Evolutionary conservation across 2,113 vertebrate genomes (phyloP).

Genomic region (Brachypteracias leptosomus): DNA sequence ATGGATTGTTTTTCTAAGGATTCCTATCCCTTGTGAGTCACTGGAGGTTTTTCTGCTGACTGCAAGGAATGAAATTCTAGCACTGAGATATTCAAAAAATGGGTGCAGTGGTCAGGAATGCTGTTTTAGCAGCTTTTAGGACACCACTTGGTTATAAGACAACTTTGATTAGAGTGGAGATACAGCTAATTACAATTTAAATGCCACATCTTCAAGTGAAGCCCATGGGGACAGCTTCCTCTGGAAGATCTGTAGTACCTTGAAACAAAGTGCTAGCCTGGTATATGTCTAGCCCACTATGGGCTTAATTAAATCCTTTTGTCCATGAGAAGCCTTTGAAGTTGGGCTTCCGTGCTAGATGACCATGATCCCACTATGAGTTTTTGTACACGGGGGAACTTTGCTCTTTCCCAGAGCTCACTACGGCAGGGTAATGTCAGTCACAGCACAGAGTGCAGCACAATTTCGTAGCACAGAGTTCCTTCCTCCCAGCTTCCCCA

Average conservation of each 20-base stretch:
- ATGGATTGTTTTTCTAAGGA: background rate
- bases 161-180: background rate
- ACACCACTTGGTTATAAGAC: background rate
- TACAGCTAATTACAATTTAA: background rate
- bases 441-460: background rate
- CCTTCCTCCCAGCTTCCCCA: background rate
- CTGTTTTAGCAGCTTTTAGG: background rate
- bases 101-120: background rate
- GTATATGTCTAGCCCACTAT: background rate
- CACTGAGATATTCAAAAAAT: background rate
- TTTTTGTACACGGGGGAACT: background rate
- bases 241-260: background rate
- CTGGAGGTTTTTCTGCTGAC: slow-evolving; percentile 16
- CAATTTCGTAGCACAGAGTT: accelerated
- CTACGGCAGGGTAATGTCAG: background rate
- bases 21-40: slow-evolving; percentile 32
- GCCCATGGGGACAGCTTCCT: background rate
- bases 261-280: background rate
- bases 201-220: background rate
- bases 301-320: background rate
- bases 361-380: background rate
- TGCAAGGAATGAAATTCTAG: slow-evolving; percentile 2
- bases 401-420: background rate
- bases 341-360: background rate
- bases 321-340: background rate